phyloP scores from a whole-genome alignment of 2,888 invertebrate genomes.

The Baccha elongata region DNA sequence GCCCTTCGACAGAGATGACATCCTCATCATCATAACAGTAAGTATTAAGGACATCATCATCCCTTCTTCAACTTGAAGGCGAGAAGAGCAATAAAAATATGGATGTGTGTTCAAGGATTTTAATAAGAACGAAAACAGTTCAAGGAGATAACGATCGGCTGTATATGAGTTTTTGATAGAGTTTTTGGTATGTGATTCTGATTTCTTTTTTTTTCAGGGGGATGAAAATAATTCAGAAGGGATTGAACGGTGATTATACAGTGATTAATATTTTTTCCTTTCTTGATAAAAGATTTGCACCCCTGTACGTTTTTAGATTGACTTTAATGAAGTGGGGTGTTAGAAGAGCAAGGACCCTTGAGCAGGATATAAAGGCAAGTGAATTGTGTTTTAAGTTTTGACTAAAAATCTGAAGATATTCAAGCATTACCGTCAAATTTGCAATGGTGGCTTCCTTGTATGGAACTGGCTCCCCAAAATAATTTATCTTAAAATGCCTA shows the following conservation, averaged over 20 bases:
- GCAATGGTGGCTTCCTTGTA: too few species aligned
- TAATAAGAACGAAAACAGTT: constrained; percentile 26
- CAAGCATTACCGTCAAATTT: too few species aligned
- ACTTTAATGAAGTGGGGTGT: too few species aligned
- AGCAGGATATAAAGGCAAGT: neutral
- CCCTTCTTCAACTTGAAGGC: constrained; percentile 6
- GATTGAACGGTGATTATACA: constrained; percentile 28
- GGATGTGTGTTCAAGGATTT: constrained; percentile 7
- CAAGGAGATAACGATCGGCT: constrained; percentile 46
- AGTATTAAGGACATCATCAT: constrained; percentile 8
- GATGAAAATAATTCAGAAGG: neutral
- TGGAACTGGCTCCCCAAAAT: too few species aligned
- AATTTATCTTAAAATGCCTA: too few species aligned
- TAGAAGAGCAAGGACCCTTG: neutral
- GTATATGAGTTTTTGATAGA: constrained; percentile 39
- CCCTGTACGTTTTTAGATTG: too few species aligned
- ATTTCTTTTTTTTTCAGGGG: neutral
- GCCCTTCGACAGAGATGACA: constrained; percentile 43
- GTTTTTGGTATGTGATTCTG: neutral
- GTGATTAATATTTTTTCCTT: constrained; percentile 32
- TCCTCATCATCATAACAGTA: constrained; percentile 41
- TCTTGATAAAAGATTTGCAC: too few species aligned
- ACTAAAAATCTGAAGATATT: too few species aligned
- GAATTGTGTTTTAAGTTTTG: too few species aligned
- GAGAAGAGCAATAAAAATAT: constrained; percentile 31